Base-by-base conservation (phyloP, 2,888 invertebrate genomes). In the Corbicula japonica region DNA sequence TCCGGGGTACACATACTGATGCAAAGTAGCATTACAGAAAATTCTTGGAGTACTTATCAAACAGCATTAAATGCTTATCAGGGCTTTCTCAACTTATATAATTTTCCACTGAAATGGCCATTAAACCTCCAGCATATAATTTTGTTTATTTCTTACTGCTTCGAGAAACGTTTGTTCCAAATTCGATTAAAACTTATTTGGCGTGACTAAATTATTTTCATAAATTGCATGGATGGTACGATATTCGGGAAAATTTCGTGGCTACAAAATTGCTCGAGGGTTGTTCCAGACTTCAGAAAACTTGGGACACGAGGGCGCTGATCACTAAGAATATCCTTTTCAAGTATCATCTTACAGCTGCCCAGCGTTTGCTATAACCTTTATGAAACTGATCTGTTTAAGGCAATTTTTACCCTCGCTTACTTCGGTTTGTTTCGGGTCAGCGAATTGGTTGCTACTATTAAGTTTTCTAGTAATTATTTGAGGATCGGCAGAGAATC, bases 201-300 rank as follows among this genome's bases (percentile, higher is more conserved):
- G 30, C 62, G 8, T 46, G 62, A 0, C 0, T 46, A n/a, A 62
- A 46, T n/a, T 62, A 30, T 32, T 62, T 8, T 30, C 62, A 46
- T 1, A 62, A 48, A 21, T 18, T 48, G n/a, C 12, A 30, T 32
- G 62, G 48, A 8, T 46, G 30, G 3, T 6, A 48, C 1, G 32
- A 46, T 32, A 28, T 48, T 21, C 18, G 18, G 8, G n/a, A 34
- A 10, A n/a, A 15, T 52, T 66, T 52, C 38, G 12, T 66, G 0
- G 18, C 52, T 2, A 66, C 21, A 12, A 66, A 66, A 35, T 12
- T 66, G 5, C 6, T 66, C 10, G 52, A 52, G 34, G 65, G 65
- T 23, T 66, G 65, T 38, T 32, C 26, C n/a, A 15, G 68, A 41
- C 23, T 28, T 1, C 35, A 44, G 21, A 12, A 1, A 1, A 44